phyloP scores from a whole-genome alignment of 92 coral and sea anemone genomes.

The Diadumene lineata region DNA sequence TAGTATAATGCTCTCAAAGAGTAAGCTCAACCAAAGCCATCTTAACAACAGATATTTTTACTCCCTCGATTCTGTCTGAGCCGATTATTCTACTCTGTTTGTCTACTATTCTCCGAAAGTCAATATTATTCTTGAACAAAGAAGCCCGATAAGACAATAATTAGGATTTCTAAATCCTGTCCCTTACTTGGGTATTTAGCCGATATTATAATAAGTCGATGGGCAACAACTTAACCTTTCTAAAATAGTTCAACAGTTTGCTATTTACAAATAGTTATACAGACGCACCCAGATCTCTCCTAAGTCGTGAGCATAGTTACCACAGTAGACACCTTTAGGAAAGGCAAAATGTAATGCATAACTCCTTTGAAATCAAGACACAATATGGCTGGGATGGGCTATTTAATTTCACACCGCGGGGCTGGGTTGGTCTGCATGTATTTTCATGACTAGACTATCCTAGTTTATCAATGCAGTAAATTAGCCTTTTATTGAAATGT shows the following conservation, averaged over 20 bases:
- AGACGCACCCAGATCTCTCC: conserved; percentile 14
- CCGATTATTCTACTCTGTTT: not conserved
- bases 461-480: too few species aligned
- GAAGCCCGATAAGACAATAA: conserved; percentile 3
- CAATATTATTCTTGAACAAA: conserved; percentile 13
- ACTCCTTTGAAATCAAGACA: too few species aligned
- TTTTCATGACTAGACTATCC: too few species aligned
- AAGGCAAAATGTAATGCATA: too few species aligned
- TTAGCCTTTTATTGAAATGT: too few species aligned
- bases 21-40: not conserved
- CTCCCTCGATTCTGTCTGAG: conserved; percentile 10
- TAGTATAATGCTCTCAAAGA: not conserved
- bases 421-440: too few species aligned
- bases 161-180: not conserved
- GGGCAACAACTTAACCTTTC: conserved; percentile 4
- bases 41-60: not conserved
- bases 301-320: not conserved
- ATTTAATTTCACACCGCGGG: too few species aligned
- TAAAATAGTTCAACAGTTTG: conserved; percentile 4
- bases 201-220: not conserved
- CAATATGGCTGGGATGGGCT: not conserved
- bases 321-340: not conserved
- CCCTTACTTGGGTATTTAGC: conserved; percentile 3
- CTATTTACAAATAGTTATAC: conserved; percentile 8
- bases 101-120: conserved; percentile 13